These are phyloP conservation scores for Sandelia bainsii DNA, from an alignment of 2,797 vertebrate species.

Conservation along the genomic window DNA sequence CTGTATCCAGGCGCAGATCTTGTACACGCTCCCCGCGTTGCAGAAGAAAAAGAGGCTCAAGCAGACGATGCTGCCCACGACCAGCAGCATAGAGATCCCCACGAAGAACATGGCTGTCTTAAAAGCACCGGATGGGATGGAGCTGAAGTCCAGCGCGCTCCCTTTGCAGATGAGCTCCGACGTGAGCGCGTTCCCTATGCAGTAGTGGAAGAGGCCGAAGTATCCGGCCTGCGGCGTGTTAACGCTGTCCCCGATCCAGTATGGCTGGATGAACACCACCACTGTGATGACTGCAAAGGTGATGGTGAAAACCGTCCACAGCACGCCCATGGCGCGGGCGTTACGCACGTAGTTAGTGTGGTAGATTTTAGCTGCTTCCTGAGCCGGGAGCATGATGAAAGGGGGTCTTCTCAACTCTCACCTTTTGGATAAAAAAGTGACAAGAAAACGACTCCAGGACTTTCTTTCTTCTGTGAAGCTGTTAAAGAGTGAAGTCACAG, in stretches of 20 bases:
- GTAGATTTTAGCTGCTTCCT: slow-evolving; percentile 96
- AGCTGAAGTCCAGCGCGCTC: slow-evolving; percentile 93
- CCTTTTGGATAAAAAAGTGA: neutral
- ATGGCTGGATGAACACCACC: slow-evolving; percentile 97
- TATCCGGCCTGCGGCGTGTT: slow-evolving; percentile 96
- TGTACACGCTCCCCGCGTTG: slow-evolving; percentile 96
- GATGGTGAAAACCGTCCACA: slow-evolving; percentile 97
- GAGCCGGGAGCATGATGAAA: slow-evolving; percentile 90
- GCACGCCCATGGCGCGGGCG: slow-evolving; percentile 92
- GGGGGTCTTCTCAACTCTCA: neutral
- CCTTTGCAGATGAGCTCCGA: slow-evolving; percentile 97
- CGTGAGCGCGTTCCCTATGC: slow-evolving; percentile 95
- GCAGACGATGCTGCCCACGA: slow-evolving; percentile 93
- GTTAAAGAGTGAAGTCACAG: neutral
- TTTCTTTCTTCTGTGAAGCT: neutral
- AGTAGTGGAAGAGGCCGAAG: slow-evolving; percentile 98
- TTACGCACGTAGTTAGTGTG: slow-evolving; percentile 98
- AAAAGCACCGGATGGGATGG: slow-evolving; percentile 96
- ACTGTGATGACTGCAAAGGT: slow-evolving; percentile 93
- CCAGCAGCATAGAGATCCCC: slow-evolving; percentile 93
- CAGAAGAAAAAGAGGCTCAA: slow-evolving; percentile 98
- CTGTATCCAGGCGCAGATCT: slow-evolving; percentile 99
- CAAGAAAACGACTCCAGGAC: neutral
- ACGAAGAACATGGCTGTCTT: slow-evolving; percentile 99
- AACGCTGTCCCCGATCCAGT: slow-evolving; percentile 98